Base-by-base conservation (phyloP, 2,888 invertebrate species). In the Tinea pellionella region DNA sequence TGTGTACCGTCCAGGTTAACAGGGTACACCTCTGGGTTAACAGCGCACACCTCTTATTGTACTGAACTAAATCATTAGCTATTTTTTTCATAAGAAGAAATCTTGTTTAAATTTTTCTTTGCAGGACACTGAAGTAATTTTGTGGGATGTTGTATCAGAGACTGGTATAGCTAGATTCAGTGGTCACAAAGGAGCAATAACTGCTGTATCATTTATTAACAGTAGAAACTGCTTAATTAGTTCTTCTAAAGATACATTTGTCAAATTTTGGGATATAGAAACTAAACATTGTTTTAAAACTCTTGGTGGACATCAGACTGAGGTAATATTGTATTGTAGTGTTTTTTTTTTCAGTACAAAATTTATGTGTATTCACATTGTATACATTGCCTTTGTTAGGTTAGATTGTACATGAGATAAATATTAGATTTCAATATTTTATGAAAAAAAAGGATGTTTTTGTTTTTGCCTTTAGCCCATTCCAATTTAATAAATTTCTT, bases 241-340 rank as follows among this genome's bases (percentile, higher is more conserved):
- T 67, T 91, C 94, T 41, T 97, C 98, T 0, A 97, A 96, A 77
- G 99, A 99, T 75, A 94, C 95, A 8, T 95, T 95, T 75, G 91
- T 99, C 0, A 99, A 98, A 78, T 96, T 99, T 76, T 99, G 99
- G 99, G 96, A 99, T 77, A 88, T 99, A 65, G 94, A 95, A 65
- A 96, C 96, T 6, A 95, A 97, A 68, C 95, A 96, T 71, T 99
- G 98, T 77, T 99, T 99, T 71, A 96, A 95, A 77, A 99, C 99
- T 2, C 87, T 99, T 59, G 92, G 96, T 43, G 97, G 96, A 61
- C 94, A 96, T 80, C 90, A 92, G 69, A 92, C 93, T 64, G 97
- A 97, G 88, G 93, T 93, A 81, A 51, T 18, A 12, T 53, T 53
- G 13, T 47, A 11, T 62, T 51, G n/a, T n/a, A n/a, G n/a, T n/a